Conservation (phyloP, 2,113 vertebrate species). For the Trichechus manatus region DNA sequence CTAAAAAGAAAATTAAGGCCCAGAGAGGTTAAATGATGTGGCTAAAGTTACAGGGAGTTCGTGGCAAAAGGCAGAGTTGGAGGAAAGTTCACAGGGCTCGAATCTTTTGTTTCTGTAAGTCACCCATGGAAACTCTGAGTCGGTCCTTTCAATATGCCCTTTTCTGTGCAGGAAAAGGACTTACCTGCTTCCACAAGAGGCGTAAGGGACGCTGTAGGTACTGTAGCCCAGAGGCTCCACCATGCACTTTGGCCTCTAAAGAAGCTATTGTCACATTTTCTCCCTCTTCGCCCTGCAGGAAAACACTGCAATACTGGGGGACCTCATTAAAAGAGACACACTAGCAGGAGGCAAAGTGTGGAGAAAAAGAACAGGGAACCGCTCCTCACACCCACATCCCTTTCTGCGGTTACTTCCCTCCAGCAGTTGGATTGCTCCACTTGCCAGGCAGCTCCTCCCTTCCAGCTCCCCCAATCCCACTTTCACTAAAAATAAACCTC, state of each 20-base stretch:
- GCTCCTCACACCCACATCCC: background rate
- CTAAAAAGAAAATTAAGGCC: conserved; percentile 34
- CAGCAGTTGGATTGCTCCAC: background rate
- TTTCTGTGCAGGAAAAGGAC: background rate
- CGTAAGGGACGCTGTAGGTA: background rate
- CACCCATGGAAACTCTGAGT: background rate
- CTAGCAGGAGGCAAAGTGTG: conserved; percentile 50
- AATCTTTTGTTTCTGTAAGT: background rate
- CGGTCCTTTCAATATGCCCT: background rate
- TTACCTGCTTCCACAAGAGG: background rate
- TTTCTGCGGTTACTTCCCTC: background rate
- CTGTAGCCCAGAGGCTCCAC: conserved; percentile 14
- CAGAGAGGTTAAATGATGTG: background rate
- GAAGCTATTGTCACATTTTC: conserved; percentile 70
- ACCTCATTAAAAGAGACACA: conserved; percentile 77
- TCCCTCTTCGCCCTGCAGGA: conserved; percentile 51
- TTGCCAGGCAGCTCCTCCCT: conserved; percentile 10
- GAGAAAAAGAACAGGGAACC: background rate
- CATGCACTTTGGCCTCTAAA: background rate
- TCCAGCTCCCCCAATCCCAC: background rate
- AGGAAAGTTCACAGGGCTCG: background rate
- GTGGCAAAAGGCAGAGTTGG: background rate
- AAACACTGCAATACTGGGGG: conserved; percentile 46
- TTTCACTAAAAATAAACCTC: conserved; percentile 68
- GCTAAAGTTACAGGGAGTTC: background rate